Evolutionary conservation across 2,113 vertebrate genomes (phyloP), one percentile per base, ranked within the genome.

Genomic region (Oceanites oceanicus): DNA sequence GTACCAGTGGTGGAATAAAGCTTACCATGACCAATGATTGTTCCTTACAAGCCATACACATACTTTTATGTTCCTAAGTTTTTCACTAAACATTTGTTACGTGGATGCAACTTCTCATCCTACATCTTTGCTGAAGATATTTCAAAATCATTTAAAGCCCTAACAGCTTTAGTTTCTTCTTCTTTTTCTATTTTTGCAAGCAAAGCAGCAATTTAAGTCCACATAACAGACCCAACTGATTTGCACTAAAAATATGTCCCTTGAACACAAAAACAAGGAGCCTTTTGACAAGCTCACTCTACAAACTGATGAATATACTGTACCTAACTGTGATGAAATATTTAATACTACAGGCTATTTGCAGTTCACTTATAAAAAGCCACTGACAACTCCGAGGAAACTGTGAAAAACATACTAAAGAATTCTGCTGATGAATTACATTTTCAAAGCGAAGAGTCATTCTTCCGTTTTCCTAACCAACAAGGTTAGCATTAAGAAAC

Each of bases 251-350:
- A 95, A 90, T 67, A 92, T 73, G 78, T 49, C 44, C 75, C 72
- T 96, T 72, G 68, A 94, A 86, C 86, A 91, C 67, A 92, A 94
- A 95, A 95, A 86, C 71, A 86, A 89, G 50, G 76, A 96, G 84
- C 6, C 53, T 73, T 92, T 61, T 95, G 90, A 90, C 93, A 96
- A 93, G 92, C 86, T 96, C 26, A 52, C 82, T 92, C 74, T 75
- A 92, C 55, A 79, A 85, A 92, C 83, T 91, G 94, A 95, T 82
- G 81, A 97, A 94, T 87, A 94, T 62, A 95, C 66, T 63, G 50
- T 61, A 96, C 91, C 83, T 95, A 94, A 89, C 84, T 92, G 77
- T 87, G 85, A 97, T 96, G 74, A 96, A 97, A 97, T 97, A 97
- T 97, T 97, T 97, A 97, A 95, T 96, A 94, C 85, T 95, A 77